Evolutionary conservation across 2,113 vertebrate species (phyloP), one percentile per base, ranked within the genome.

Genomic region (Prinia subflava): DNA sequence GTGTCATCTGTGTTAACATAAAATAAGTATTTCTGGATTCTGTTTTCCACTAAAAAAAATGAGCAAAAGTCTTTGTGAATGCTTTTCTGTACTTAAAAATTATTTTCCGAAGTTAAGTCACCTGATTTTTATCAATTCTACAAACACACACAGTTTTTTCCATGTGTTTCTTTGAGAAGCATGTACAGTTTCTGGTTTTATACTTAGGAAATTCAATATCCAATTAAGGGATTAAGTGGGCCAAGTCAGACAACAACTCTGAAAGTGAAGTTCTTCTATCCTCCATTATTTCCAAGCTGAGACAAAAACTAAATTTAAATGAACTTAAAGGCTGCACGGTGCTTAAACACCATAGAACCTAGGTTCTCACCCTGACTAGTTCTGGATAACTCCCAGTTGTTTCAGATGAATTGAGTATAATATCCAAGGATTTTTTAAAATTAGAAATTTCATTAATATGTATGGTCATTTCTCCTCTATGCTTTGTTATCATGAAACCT

Each of bases 151-250:
- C 11, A 31, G n/a, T 57, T 78, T 94, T 39, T 9, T 52, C 21
- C 19, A 8, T 89, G 53, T 87, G 39, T 78, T 91, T 30, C 31
- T 67, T 63, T 67, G 19, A 81, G 60, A 89, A 71, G 17, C 31
- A 49, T 64, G 41, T 55, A 42, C 50, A 50, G 19, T 89, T 89
- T 96, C 92, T 92, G 67, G 0, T 92, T 94, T 93, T 83, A 52
- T 81, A 74, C 79, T 92, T 92, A 50, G 19, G 71, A 86, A 77
- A 74, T 94, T 90, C 68, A 94, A 31, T 30, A 77, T 93, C 67
- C 67, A 92, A 30, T 93, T 96, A 94, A 77, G 79, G 86, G 68
- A 92, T 93, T 90, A 90, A 81, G 30, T 83, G 64, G 68, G 30
- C 59, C 71, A 88, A 83, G 21, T 93, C 79, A 93, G 85, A 93